These are phyloP conservation scores for Entomyzon cyanotis DNA, from an alignment of 2,113 vertebrate genomes.

Conservation along the genomic window DNA sequence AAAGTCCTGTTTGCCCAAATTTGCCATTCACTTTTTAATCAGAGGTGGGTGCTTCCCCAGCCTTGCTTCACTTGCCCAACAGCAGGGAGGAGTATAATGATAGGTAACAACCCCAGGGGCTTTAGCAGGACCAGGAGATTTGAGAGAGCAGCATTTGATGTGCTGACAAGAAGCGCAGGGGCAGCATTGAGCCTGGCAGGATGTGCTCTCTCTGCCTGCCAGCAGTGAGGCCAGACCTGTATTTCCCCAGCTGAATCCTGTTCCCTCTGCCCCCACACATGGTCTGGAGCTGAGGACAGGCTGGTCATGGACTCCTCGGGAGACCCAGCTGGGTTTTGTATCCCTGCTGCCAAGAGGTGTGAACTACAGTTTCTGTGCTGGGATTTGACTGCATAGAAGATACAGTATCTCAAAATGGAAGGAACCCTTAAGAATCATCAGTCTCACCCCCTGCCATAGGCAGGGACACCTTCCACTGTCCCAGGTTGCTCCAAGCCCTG, in stretches of 20 bases:
- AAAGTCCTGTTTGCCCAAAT: background rate
- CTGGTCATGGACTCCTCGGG: background rate
- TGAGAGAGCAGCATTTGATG: background rate
- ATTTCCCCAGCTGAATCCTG: background rate
- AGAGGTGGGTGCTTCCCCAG: too few relatives aligned
- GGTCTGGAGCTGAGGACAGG: rapidly evolving
- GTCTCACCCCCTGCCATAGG: background rate
- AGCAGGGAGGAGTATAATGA: background rate
- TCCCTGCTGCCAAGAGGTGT: background rate
- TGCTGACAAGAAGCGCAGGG: background rate
- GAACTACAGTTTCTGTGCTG: background rate
- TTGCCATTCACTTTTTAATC: background rate
- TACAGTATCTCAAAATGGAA: background rate
- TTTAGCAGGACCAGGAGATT: background rate
- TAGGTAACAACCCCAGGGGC: background rate
- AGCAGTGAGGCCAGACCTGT: rapidly evolving
- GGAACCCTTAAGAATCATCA: background rate
- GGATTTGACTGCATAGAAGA: background rate
- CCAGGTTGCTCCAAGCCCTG: background rate
- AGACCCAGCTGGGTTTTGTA: background rate
- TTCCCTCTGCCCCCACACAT: rapidly evolving
- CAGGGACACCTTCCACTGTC: background rate
- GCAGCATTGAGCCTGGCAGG: too few relatives aligned
- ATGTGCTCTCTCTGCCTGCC: background rate
- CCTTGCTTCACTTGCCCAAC: background rate